phyloP scores from a whole-genome alignment of 2,113 vertebrate species.

The Hemibagrus wyckioides region DNA sequence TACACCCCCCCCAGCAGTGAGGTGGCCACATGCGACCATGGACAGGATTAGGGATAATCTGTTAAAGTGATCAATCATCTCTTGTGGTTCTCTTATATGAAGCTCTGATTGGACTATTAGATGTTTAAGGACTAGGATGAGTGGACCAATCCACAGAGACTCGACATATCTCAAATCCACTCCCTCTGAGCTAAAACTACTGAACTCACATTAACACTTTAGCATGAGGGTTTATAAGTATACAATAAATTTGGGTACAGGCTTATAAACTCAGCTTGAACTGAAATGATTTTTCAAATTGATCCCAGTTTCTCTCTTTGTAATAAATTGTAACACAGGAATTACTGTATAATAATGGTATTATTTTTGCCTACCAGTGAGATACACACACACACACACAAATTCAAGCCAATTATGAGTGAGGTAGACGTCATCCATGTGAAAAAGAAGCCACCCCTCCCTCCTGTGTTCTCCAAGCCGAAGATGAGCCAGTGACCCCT shows the following conservation, averaged over 20 bases:
- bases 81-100: slow-evolving; percentile 71
- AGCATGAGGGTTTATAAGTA: slow-evolving; percentile 29
- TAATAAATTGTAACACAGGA: not conserved
- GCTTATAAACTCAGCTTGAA: not conserved
- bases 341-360: not conserved
- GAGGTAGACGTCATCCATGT: slow-evolving; percentile 23
- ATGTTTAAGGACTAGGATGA: slow-evolving; percentile 11
- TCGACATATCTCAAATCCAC: slow-evolving; percentile 35
- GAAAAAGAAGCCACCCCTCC: slow-evolving; percentile 30
- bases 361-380: not conserved
- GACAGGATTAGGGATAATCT: slow-evolving; percentile 69
- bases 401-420: slow-evolving; percentile 35
- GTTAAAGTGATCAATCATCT: slow-evolving; percentile 74
- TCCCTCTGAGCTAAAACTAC: slow-evolving; percentile 32
- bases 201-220: slow-evolving; percentile 39
- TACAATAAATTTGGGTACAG: not conserved
- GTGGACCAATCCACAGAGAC: slow-evolving; percentile 36
- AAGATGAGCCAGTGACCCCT: slow-evolving; percentile 66
- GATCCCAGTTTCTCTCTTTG: not conserved
- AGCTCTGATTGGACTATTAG: slow-evolving; percentile 68
- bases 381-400: slow-evolving; percentile 25
- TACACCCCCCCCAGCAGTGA: slow-evolving; percentile 14
- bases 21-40: slow-evolving; percentile 49
- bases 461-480: slow-evolving; percentile 23
- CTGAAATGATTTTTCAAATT: slow-evolving; percentile 1